These are phyloP conservation scores for Octopus bimaculoides DNA, from an alignment of 1,140 invertebrate genomes.

Conservation along the genomic window DNA sequence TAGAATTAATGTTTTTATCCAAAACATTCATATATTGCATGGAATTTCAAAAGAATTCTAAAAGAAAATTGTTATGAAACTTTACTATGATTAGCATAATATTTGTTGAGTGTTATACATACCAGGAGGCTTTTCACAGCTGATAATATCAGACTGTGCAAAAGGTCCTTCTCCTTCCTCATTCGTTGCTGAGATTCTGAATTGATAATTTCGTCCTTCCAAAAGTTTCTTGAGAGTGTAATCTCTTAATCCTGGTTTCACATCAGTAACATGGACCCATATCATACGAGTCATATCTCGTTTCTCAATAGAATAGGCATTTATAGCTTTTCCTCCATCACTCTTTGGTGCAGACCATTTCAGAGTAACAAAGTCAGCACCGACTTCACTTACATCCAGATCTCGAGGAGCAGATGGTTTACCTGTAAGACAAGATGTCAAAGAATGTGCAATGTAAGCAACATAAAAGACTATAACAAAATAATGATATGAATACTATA, in stretches of 20 bases:
- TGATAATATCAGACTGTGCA: constrained; percentile 61
- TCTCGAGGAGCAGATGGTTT: constrained; percentile 86
- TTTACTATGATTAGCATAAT: neutral
- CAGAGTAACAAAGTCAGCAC: constrained; percentile 88
- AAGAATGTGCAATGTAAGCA: too few relatives aligned
- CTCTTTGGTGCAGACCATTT: constrained; percentile 88
- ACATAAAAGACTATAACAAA: too few relatives aligned
- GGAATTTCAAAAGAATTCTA: too few relatives aligned
- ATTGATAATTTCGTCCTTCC: constrained; percentile 83
- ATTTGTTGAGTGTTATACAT: constrained; percentile 13
- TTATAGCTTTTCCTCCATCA: constrained; percentile 94
- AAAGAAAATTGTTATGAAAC: neutral
- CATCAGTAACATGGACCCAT: constrained; percentile 41
- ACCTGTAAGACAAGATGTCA: constrained; percentile 67
- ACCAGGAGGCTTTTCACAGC: constrained; percentile 44
- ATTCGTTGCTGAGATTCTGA: constrained; percentile 91
- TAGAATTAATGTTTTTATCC: too few relatives aligned
- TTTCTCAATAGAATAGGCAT: constrained; percentile 90
- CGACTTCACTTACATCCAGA: constrained; percentile 88
- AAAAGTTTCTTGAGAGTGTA: constrained; percentile 79
- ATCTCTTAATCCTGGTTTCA: constrained; percentile 27
- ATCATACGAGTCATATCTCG: constrained; percentile 59
- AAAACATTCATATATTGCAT: too few relatives aligned
- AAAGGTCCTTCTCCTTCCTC: constrained; percentile 80
- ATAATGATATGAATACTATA: too few relatives aligned